Conservation (phyloP, 2,888 invertebrate species). For the Apamea anceps region DNA sequence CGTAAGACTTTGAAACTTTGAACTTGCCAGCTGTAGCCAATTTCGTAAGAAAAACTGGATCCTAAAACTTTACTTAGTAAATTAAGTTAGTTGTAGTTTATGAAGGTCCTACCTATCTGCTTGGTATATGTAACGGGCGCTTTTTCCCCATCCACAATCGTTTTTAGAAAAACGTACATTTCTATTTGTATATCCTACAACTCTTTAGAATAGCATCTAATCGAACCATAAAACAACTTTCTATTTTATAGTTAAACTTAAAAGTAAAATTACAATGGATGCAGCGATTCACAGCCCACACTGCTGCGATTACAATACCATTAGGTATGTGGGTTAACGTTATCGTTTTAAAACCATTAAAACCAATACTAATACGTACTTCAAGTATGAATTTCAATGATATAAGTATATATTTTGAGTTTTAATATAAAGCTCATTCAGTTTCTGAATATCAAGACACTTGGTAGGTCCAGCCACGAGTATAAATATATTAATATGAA, state of each 20-base stretch:
- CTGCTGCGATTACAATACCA: conserved; percentile 56
- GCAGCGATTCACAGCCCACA: conserved; percentile 37
- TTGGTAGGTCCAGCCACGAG: neutral
- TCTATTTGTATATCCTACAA: conserved; percentile 14
- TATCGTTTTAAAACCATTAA: conserved; percentile 48
- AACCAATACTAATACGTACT: conserved; percentile 40
- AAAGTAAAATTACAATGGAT: conserved; percentile 49
- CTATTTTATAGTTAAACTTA: conserved; percentile 49
- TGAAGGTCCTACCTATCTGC: neutral
- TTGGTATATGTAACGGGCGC: neutral
- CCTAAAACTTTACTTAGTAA: neutral
- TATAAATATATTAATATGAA: neutral
- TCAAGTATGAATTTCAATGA: conserved; percentile 1
- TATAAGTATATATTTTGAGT: neutral
- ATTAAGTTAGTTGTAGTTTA: neutral
- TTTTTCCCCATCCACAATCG: neutral
- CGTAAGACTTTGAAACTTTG: neutral
- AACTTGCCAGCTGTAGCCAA: neutral
- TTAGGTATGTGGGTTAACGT: conserved; percentile 59
- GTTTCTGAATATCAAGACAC: neutral
- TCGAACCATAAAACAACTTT: conserved; percentile 52
- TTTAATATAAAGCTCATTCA: neutral
- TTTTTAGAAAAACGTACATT: conserved; percentile 13
- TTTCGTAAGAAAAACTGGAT: neutral
- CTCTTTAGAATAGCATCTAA: conserved; percentile 26